Evolutionary conservation across 2,888 invertebrate species (phyloP).

Genomic region (Colletes collaris): DNA sequence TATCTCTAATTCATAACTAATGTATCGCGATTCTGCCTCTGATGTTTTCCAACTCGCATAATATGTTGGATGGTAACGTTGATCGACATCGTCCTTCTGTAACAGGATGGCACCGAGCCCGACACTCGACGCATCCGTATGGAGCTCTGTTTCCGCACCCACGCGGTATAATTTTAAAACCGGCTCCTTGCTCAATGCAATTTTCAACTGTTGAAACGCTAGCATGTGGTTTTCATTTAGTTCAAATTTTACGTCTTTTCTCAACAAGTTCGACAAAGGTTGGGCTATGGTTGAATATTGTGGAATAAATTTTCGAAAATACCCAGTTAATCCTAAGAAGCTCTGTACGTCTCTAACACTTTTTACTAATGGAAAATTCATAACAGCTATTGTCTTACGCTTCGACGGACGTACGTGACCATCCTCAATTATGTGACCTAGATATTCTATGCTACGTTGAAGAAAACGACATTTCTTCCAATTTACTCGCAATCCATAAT

Average conservation of each 20-base stretch:
- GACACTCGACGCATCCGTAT: too few relatives aligned
- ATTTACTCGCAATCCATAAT: not conserved
- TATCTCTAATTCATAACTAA: too few relatives aligned
- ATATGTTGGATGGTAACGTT: too few relatives aligned
- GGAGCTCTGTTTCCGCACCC: too few relatives aligned
- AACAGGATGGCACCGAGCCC: too few relatives aligned
- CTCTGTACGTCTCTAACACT: not conserved
- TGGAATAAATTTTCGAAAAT: conserved; percentile 61
- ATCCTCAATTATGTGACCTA: not conserved
- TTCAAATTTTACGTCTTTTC: not conserved
- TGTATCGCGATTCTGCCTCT: too few relatives aligned
- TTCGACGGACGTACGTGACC: not conserved
- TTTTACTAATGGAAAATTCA: not conserved
- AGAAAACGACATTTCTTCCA: not conserved
- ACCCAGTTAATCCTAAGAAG: conserved; percentile 56
- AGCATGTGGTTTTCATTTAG: not conserved
- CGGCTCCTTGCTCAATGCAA: too few relatives aligned
- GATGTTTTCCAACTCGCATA: too few relatives aligned
- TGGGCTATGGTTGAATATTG: conserved; percentile 60
- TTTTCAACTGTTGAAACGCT: too few relatives aligned
- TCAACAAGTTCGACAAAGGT: conserved; percentile 68
- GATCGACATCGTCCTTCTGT: too few relatives aligned
- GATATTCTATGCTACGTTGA: not conserved
- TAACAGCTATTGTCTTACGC: not conserved
- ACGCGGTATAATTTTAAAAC: too few relatives aligned